phyloP scores from a whole-genome alignment of 2,888 invertebrate species.

The Meganola albula region DNA sequence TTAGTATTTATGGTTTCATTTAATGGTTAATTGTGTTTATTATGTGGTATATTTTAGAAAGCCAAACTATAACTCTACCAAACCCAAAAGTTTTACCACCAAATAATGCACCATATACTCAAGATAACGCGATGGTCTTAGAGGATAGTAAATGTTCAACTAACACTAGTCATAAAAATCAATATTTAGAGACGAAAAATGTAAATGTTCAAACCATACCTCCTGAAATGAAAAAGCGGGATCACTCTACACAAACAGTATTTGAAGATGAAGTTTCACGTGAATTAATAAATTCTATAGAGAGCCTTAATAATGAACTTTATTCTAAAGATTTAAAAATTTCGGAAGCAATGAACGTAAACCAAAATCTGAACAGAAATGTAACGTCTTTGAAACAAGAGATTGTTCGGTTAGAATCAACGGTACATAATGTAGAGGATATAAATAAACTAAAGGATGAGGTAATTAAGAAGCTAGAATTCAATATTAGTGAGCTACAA shows the following conservation, averaged over 20 bases:
- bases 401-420: constrained; percentile 46
- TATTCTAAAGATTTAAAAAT: constrained; percentile 49
- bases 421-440: constrained; percentile 44
- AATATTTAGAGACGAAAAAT: constrained; percentile 21
- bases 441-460: constrained; percentile 47
- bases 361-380: constrained; percentile 52
- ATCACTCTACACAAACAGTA: constrained; percentile 48
- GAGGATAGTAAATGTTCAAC: constrained; percentile 11
- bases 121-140: constrained; percentile 5
- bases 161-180: constrained; percentile 11
- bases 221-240: constrained; percentile 20
- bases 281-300: constrained; percentile 32
- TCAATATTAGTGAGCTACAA: constrained; percentile 37
- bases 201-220: constrained; percentile 45
- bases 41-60: constrained; percentile 45
- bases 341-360: constrained; percentile 44
- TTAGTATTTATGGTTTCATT: neutral
- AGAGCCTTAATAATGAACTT: constrained; percentile 32
- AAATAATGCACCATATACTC: constrained; percentile 6
- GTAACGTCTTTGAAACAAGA: constrained; percentile 51
- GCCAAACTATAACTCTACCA: constrained; percentile 50
- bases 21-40: neutral
- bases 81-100: constrained; percentile 40
- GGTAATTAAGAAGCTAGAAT: constrained; percentile 37
- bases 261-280: constrained; percentile 26